Evolutionary conservation across 2,888 invertebrate genomes (phyloP).

Genomic region (Muschampia plurimacula): DNA sequence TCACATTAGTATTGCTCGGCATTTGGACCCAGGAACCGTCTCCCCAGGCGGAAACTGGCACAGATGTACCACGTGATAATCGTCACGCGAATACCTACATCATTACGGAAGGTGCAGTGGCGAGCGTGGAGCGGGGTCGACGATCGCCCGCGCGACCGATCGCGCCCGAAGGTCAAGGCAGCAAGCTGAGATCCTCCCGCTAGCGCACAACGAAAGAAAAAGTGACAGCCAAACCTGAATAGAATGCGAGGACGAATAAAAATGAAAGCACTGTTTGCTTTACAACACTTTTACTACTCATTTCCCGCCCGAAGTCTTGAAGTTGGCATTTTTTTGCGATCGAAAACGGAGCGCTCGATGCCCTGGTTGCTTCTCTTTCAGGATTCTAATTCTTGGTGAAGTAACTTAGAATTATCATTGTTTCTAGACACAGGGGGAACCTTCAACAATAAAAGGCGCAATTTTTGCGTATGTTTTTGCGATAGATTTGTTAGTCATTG

Average conservation of each 20-base stretch:
- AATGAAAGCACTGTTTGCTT: conserved; percentile 73
- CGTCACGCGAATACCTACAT: conserved; percentile 38
- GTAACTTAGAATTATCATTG: background rate
- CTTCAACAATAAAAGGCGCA: background rate
- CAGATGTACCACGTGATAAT: conserved; percentile 31
- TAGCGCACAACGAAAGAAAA: conserved; percentile 76
- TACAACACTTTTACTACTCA: conserved; percentile 36
- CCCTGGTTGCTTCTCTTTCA: background rate
- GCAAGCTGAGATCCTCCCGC: conserved; percentile 47
- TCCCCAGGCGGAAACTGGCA: conserved; percentile 25
- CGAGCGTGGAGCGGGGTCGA: conserved; percentile 65
- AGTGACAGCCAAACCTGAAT: conserved; percentile 84
- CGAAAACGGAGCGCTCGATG: conserved; percentile 3
- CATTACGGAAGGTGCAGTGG: conserved; percentile 50
- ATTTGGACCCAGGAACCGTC: background rate
- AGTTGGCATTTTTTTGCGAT: background rate
- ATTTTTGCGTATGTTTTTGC: conserved; percentile 35
- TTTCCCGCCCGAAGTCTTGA: conserved; percentile 10
- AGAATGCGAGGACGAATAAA: conserved; percentile 81
- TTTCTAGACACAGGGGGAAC: background rate
- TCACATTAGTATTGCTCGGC: background rate
- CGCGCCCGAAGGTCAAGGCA: conserved; percentile 81
- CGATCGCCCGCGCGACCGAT: conserved; percentile 79
- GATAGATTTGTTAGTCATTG: conserved; percentile 51
- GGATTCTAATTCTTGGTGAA: background rate